Conservation (phyloP, 2,797 vertebrate genomes). For the Enteromius treurensis region DNA sequence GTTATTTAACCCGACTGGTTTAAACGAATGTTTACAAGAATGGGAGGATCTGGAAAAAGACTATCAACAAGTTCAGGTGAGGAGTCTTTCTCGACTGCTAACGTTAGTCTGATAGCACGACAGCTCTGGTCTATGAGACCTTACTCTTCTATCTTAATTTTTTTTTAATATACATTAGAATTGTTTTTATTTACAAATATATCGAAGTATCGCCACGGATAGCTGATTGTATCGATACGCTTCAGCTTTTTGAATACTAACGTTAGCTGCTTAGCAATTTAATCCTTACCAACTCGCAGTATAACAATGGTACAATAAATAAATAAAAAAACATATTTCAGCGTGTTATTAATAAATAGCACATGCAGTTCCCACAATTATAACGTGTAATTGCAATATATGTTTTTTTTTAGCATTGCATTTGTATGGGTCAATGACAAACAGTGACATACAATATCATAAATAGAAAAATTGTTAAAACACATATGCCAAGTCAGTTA, state of each 20-base stretch:
- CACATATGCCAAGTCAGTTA: not conserved
- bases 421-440: not conserved
- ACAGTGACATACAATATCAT: not conserved
- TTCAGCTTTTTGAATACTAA: not conserved
- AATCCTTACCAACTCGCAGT: not conserved
- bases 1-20: constrained; percentile 68
- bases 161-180: not conserved
- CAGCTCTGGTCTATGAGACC: not conserved
- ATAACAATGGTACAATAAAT: not conserved
- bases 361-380: not conserved
- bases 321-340: not conserved
- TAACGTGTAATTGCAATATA: not conserved
- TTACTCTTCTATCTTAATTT: not conserved
- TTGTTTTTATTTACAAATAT: not conserved
- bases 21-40: constrained; percentile 84
- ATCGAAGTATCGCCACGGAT: not conserved
- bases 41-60: constrained; percentile 90
- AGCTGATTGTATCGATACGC: not conserved
- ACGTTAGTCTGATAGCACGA: not conserved
- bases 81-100: not conserved
- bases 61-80: constrained; percentile 88
- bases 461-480: not conserved
- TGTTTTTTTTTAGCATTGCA: not conserved
- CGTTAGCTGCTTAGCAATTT: not conserved
- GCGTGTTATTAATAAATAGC: not conserved